These are phyloP conservation scores for Tenebrio molitor DNA, from an alignment of 1,140 invertebrate genomes.

Conservation along the genomic window DNA sequence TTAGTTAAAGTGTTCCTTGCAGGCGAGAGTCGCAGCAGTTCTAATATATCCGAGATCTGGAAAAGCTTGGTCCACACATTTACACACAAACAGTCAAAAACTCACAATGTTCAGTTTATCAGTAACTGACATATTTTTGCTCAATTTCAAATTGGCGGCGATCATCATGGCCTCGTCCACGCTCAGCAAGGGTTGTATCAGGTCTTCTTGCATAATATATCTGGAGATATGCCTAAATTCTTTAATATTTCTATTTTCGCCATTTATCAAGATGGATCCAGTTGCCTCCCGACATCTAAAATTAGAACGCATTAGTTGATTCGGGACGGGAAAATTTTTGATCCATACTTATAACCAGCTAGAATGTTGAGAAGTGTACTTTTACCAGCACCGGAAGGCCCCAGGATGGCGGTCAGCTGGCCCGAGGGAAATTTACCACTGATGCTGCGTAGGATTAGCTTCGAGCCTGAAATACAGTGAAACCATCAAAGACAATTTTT, in stretches of 20 bases:
- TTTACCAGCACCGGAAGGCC: conserved; percentile 93
- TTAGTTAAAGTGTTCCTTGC: conserved; percentile 79
- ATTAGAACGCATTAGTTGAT: conserved; percentile 20
- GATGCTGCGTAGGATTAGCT: conserved; percentile 78
- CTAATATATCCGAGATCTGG: conserved; percentile 80
- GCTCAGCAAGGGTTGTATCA: conserved; percentile 87
- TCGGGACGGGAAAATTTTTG: background rate
- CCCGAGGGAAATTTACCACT: conserved; percentile 82
- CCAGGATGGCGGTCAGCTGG: conserved; percentile 86
- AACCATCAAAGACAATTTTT: background rate
- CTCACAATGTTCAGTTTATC: conserved; percentile 82
- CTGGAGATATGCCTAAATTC: conserved; percentile 89
- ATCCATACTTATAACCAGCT: conserved; percentile 85
- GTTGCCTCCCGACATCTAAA: conserved; percentile 66
- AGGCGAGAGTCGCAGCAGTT: conserved; percentile 74
- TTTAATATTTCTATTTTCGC: conserved; percentile 78
- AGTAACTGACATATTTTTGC: conserved; percentile 71
- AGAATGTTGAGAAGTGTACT: conserved; percentile 88
- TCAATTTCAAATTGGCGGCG: conserved; percentile 90
- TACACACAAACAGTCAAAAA: conserved; percentile 46
- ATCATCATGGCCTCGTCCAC: conserved; percentile 89
- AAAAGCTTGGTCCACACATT: conserved; percentile 54
- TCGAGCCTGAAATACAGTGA: conserved; percentile 71
- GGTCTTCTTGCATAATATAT: conserved; percentile 96
- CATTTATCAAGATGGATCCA: conserved; percentile 82